Percentiles rank a stretch among this genome's conserved stretches.
Conservation (phyloP, 2,888 invertebrate species). For the Xestia sexstrigata region DNA sequence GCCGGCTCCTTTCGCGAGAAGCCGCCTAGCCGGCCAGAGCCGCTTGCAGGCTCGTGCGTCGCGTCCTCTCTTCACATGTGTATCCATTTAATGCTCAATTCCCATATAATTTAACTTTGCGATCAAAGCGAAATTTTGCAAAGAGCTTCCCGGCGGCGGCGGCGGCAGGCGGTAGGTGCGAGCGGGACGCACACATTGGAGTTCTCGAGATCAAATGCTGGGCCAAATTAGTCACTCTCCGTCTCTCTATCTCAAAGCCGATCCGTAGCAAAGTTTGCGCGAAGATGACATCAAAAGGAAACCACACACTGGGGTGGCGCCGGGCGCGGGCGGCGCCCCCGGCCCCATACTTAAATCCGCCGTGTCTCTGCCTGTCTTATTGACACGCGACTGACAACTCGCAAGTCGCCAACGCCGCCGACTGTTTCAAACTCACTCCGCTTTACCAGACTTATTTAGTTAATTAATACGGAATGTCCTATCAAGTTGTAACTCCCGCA, state of each 20-base stretch:
- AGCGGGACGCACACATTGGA: slow-evolving; percentile 86
- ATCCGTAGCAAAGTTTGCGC: slow-evolving; percentile 91
- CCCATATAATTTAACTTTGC: slow-evolving; percentile 91
- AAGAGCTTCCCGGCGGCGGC: slow-evolving; percentile 89
- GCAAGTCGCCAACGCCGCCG: slow-evolving; percentile 85
- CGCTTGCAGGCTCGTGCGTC: slow-evolving; percentile 59
- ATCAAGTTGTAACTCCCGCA: slow-evolving; percentile 87
- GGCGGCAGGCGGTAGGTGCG: slow-evolving; percentile 85
- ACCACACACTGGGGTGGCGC: slow-evolving; percentile 90
- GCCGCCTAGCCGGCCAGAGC: slow-evolving; percentile 26
- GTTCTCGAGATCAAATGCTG: slow-evolving; percentile 90
- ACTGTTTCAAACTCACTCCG: slow-evolving; percentile 83
- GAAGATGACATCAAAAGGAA: slow-evolving; percentile 91
- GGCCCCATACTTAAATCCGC: slow-evolving; percentile 88
- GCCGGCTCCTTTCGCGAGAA: slow-evolving; percentile 37
- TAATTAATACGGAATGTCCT: slow-evolving; percentile 91
- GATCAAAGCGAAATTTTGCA: slow-evolving; percentile 91
- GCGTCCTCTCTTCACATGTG: slow-evolving; percentile 83
- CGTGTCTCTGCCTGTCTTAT: slow-evolving; percentile 90
- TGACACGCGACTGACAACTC: slow-evolving; percentile 90
- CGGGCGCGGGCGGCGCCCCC: slow-evolving; percentile 78
- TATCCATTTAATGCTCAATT: slow-evolving; percentile 91
- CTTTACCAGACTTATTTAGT: slow-evolving; percentile 89
- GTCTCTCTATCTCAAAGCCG: slow-evolving; percentile 91
- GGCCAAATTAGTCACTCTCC: slow-evolving; percentile 91